phyloP scores from a whole-genome alignment of 2,888 invertebrate species.

The Agriotes lineatus region DNA sequence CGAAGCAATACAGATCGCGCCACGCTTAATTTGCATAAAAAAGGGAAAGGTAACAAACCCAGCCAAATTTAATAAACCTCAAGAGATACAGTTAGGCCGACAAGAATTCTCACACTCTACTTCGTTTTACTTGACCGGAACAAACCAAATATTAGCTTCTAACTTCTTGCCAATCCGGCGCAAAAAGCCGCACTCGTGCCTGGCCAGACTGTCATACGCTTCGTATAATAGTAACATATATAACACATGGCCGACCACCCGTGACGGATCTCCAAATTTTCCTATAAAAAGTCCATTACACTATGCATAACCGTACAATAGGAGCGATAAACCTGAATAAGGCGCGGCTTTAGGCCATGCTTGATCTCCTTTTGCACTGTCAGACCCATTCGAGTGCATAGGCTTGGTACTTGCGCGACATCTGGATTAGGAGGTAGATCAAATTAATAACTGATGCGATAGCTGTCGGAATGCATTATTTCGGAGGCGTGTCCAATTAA shows the following conservation, averaged over 20 bases:
- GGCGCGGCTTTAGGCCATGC: slow-evolving; percentile 25
- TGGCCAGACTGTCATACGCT: slow-evolving; percentile 12
- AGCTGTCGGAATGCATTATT: slow-evolving; percentile 12
- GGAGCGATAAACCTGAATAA: slow-evolving; percentile 31
- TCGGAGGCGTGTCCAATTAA: neutral
- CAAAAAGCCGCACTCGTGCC: slow-evolving; percentile 17
- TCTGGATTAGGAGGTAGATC: slow-evolving; percentile 25
- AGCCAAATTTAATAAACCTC: slow-evolving; percentile 22
- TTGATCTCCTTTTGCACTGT: slow-evolving; percentile 30
- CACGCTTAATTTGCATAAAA: slow-evolving; percentile 13
- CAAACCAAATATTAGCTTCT: slow-evolving; percentile 25
- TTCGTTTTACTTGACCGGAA: slow-evolving; percentile 34
- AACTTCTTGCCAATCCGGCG: slow-evolving; percentile 20
- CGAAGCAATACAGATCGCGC: neutral
- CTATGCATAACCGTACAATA: slow-evolving; percentile 41
- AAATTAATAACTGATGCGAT: slow-evolving; percentile 20
- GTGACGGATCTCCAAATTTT: slow-evolving; percentile 40
- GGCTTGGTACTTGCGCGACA: slow-evolving; percentile 29
- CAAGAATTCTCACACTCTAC: slow-evolving; percentile 33
- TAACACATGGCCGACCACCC: slow-evolving; percentile 36
- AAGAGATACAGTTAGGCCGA: slow-evolving; percentile 15
- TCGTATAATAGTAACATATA: slow-evolving; percentile 36
- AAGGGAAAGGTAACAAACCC: slow-evolving; percentile 21
- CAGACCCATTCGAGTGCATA: slow-evolving; percentile 21
- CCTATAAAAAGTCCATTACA: slow-evolving; percentile 39